Conservation (phyloP, 1,140 invertebrate species). For the Elymnias hypermnestra region DNA sequence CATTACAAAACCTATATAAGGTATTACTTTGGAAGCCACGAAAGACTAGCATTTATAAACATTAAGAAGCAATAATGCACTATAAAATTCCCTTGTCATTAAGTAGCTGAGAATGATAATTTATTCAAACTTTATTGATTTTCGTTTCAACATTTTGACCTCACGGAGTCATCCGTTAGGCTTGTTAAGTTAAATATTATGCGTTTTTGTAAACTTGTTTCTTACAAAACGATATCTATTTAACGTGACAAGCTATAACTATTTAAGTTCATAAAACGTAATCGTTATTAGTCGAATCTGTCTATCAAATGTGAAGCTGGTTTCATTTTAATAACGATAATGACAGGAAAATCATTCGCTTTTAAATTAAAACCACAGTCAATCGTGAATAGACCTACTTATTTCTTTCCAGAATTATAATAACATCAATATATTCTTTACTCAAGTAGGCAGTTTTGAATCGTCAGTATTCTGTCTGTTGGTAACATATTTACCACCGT, state of each 20-base stretch:
- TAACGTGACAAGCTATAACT: slow-evolving; percentile 11
- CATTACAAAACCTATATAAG: too few relatives aligned
- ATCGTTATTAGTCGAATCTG: background rate
- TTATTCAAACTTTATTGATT: slow-evolving; percentile 22
- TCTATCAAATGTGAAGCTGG: slow-evolving; percentile 1
- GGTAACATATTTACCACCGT: too few relatives aligned
- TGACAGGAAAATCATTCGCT: background rate
- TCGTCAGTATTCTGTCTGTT: too few relatives aligned
- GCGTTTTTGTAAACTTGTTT: slow-evolving; percentile 2
- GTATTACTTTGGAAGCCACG: too few relatives aligned
- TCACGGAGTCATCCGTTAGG: slow-evolving; percentile 12
- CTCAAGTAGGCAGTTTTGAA: too few relatives aligned
- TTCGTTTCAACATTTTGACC: slow-evolving; percentile 11
- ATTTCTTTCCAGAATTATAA: too few relatives aligned
- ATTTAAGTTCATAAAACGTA: slow-evolving; percentile 7
- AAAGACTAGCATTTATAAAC: too few relatives aligned
- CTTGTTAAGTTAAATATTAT: slow-evolving; percentile 5
- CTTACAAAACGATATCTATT: background rate
- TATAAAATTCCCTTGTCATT: too few relatives aligned
- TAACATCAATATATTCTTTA: too few relatives aligned
- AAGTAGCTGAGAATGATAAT: slow-evolving; percentile 18
- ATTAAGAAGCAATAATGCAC: too few relatives aligned
- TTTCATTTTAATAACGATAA: slow-evolving; percentile 6
- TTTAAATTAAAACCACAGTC: too few relatives aligned
- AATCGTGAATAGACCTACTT: too few relatives aligned